Evolutionary conservation across 2,113 vertebrate genomes (phyloP), one percentile per base, ranked within the genome.

Genomic region (Podarcis cretensis): DNA sequence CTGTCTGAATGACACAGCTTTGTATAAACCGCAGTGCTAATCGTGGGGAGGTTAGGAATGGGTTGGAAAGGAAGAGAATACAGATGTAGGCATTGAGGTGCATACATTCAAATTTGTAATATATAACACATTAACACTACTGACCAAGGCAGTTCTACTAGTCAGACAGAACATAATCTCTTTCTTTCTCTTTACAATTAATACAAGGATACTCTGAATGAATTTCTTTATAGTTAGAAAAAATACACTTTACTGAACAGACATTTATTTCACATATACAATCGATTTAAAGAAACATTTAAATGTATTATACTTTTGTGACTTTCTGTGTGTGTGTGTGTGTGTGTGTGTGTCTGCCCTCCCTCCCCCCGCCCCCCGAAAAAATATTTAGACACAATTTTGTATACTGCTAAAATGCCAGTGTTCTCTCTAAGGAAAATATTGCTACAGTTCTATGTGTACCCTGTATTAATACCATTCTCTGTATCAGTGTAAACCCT

Each of bases 361-460:
- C n/a, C 9, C 9, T n/a, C 14, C 7, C 30, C 20, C 32, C 32
- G 4, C 79, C 13, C 12, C 18, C 77, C 48, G 6, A 10, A 93
- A 95, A 95, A 96, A 95, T 96, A 94, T 91, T 90, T 92, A 86
- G 74, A 93, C 93, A 96, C 93, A 40, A 94, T 89, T 93, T 92
- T 92, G 96, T 95, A 93, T 94, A 94, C 95, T 93, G 96, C 94
- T 96, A 95, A 95, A 91, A 91, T 80, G 7, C 92, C 96, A 97
- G 96, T 96, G 96, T 96, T 97, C 96, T 95, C 96, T 96, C 97
- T 96, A 96, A 96, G 96, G 93, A 95, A 96, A 81, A 95, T 95
- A 96, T 95, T 95, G 94, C 96, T 96, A 95, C 95, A 87, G 89
- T 87, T 92, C 91, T 75, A 66, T 87, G n/a, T 23, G 0, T 93